Evolutionary conservation across 2,113 vertebrate species (phyloP), one percentile per base, ranked within the genome.

Genomic region (Salminus brasiliensis): DNA sequence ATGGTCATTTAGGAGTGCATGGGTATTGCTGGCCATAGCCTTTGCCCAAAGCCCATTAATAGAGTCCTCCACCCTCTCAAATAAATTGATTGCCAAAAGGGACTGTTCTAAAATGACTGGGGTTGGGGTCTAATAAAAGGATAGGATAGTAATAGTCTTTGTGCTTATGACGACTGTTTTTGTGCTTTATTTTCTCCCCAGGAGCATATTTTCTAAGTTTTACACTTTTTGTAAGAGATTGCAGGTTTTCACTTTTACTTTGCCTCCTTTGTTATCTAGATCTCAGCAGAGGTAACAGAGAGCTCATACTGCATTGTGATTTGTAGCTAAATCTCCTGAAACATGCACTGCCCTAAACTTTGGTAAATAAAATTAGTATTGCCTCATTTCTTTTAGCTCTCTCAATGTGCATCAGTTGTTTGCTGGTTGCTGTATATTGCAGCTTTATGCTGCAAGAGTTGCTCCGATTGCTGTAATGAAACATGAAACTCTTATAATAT

Each of bases 381-480:
- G 62, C 32, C 18, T 65, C 32, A 11, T 65, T 65, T 39, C 15
- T 39, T 39, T 65, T 65, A 36, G 18, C 34, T 55, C 5, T 9
- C 23, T 21, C 32, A 36, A 8, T 65, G 32, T n/a, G 21, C 60
- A 36, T 36, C 36, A 36, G 59, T 41, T 62, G 53, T 30, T 27
- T 71, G 29, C 27, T 16, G 4, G 15, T 29, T n/a, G n/a, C 52
- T 32, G 36, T 43, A 27, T 60, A 41, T 74, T 62, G 36, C 53
- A 16, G 69, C 13, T 29, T 62, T 63, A 21, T 71, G 36, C 76
- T 27, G 36, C 49, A 76, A 53, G n/a, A n/a, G n/a, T n/a, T n/a
- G n/a, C n/a, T n/a, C n/a, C n/a, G n/a, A n/a, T n/a, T n/a, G n/a
- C 21, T 68, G 39, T 63, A 59, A 39, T 62, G 76, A 59, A 55